phyloP scores from a whole-genome alignment of 2,113 vertebrate genomes.

The Megaceryle maxima region DNA sequence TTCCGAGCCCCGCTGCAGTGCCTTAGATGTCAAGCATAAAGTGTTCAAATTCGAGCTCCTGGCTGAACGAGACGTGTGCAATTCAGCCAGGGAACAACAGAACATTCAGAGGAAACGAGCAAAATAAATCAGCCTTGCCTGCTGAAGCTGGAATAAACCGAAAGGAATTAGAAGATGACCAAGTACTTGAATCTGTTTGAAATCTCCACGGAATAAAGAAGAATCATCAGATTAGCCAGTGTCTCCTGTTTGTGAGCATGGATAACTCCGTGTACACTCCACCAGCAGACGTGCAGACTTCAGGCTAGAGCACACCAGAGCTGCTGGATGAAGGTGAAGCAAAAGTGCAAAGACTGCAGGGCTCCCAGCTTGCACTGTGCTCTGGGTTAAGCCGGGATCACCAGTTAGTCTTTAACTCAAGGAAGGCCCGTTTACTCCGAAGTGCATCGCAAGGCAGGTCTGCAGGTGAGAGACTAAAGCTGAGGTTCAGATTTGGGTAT shows the following conservation, averaged over 20 bases:
- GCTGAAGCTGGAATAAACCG: neutral
- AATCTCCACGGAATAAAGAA: neutral
- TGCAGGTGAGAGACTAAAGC: rapidly evolving
- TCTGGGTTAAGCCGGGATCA: neutral
- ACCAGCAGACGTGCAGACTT: neutral
- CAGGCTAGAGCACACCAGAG: neutral
- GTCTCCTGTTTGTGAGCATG: neutral
- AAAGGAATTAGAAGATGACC: neutral
- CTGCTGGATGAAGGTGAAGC: neutral
- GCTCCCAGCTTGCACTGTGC: neutral
- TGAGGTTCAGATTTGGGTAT: neutral
- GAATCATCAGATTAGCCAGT: neutral
- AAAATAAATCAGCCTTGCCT: neutral
- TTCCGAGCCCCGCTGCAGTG: neutral
- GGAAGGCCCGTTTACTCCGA: neutral
- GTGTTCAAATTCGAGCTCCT: neutral
- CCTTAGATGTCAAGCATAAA: neutral
- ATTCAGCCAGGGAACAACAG: neutral
- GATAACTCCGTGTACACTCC: neutral
- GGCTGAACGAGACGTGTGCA: neutral
- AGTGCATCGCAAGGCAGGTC: rapidly evolving
- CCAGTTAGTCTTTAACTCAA: too few species aligned
- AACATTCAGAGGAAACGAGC: neutral
- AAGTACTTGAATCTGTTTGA: neutral
- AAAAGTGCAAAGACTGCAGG: neutral